Evolutionary conservation across 2,113 vertebrate genomes (phyloP).

Genomic region (Myrmecobius fasciatus): DNA sequence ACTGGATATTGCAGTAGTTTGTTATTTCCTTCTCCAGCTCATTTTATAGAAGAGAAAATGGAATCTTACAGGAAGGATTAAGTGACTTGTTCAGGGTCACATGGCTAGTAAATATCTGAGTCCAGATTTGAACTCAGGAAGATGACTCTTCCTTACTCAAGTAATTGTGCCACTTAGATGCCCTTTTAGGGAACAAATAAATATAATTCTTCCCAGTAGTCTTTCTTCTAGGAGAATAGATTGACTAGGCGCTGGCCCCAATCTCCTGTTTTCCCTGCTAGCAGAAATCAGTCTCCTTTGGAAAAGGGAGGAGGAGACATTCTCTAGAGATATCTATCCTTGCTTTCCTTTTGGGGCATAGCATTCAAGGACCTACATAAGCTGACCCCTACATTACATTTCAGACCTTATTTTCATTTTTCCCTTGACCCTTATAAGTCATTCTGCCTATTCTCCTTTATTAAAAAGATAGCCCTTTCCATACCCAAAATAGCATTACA

Average conservation of each 20-base stretch:
- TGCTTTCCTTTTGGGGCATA: neutral
- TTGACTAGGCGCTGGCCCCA: neutral
- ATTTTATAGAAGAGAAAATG: too few species aligned
- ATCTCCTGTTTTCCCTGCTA: neutral
- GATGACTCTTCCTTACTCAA: too few species aligned
- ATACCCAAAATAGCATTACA: slow-evolving; percentile 71
- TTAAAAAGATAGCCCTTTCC: slow-evolving; percentile 69
- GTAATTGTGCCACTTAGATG: too few species aligned
- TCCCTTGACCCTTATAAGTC: neutral
- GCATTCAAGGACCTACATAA: neutral
- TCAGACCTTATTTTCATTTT: neutral
- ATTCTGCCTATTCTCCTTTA: slow-evolving; percentile 69
- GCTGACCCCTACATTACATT: neutral
- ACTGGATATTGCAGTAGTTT: too few species aligned
- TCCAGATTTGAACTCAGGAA: too few species aligned
- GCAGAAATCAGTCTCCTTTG: neutral
- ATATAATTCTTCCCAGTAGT: neutral
- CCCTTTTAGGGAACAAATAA: neutral
- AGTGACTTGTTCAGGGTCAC: too few species aligned
- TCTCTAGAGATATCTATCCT: neutral
- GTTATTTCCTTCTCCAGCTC: too few species aligned
- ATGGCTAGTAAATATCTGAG: too few species aligned
- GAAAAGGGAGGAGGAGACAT: too few species aligned
- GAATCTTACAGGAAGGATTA: too few species aligned
- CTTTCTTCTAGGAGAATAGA: neutral